These are phyloP conservation scores for Catocala sponsa DNA, from an alignment of 2,888 invertebrate species.

Conservation along the genomic window DNA sequence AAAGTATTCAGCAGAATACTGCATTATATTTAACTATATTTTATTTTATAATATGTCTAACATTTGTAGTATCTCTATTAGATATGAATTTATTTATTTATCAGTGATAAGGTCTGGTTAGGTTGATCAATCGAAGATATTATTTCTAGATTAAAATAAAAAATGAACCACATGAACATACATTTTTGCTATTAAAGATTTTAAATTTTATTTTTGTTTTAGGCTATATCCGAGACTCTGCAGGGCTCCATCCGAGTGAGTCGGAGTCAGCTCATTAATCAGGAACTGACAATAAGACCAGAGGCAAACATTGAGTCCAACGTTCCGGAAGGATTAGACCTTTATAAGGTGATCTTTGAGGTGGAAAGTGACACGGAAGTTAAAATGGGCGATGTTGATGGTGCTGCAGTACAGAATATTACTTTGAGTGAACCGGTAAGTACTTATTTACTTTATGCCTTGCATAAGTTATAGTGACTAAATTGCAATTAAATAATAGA, in stretches of 20 bases:
- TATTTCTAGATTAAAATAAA: too few relatives aligned
- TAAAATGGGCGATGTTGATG: constrained; percentile 74
- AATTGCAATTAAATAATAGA: too few relatives aligned
- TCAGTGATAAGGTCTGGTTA: too few relatives aligned
- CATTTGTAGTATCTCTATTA: too few relatives aligned
- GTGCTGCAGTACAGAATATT: constrained; percentile 62
- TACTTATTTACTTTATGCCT: constrained; percentile 6
- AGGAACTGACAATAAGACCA: constrained; percentile 79
- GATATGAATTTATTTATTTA: too few relatives aligned
- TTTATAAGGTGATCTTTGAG: constrained; percentile 81
- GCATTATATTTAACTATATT: too few relatives aligned
- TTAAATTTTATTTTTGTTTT: constrained; percentile 36
- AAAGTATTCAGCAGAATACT: too few relatives aligned
- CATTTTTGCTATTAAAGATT: too few relatives aligned
- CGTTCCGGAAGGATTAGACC: constrained; percentile 80
- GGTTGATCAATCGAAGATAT: too few relatives aligned
- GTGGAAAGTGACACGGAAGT: constrained; percentile 77
- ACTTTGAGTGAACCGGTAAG: constrained; percentile 68
- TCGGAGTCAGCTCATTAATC: constrained; percentile 77
- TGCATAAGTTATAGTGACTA: too few relatives aligned
- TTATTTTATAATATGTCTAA: too few relatives aligned
- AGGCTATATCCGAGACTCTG: constrained; percentile 82
- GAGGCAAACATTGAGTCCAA: constrained; percentile 83
- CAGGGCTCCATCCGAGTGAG: constrained; percentile 75
- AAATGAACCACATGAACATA: too few relatives aligned